phyloP scores from a whole-genome alignment of 2,797 vertebrate genomes.

The Esox masquinongy region DNA sequence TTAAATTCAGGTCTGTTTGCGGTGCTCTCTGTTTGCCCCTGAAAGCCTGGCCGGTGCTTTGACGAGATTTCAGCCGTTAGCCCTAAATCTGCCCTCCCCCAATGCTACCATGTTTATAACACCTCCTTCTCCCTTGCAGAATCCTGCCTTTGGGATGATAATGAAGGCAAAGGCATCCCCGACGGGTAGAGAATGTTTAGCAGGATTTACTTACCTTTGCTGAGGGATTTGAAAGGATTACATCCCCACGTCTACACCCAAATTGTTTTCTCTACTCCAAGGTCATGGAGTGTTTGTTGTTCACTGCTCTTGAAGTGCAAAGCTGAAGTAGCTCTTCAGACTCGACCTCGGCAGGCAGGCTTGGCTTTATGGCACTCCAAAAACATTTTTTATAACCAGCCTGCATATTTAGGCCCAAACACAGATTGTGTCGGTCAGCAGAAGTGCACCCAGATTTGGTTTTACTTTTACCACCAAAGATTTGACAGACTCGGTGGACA shows the following conservation, averaged over 20 bases:
- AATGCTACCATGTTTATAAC: neutral
- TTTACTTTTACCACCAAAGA: conserved; percentile 32
- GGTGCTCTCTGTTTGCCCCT: neutral
- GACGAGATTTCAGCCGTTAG: neutral
- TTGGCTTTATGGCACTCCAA: neutral
- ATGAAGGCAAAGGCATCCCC: conserved; percentile 28
- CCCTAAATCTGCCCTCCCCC: neutral
- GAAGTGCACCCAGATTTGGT: conserved; percentile 14
- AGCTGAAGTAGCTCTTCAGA: conserved; percentile 1
- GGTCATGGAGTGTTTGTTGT: conserved; percentile 15
- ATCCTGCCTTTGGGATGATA: conserved; percentile 19
- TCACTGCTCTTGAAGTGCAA: neutral
- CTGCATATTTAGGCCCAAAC: neutral
- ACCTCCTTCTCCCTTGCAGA: conserved; percentile 1
- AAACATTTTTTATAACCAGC: neutral
- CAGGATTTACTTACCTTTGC: conserved; percentile 40
- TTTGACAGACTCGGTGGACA: conserved; percentile 8
- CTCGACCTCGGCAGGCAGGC: neutral
- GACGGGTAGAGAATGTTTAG: conserved; percentile 24
- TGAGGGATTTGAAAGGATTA: conserved; percentile 44
- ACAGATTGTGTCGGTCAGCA: conserved; percentile 18
- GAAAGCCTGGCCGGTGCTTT: conserved; percentile 2
- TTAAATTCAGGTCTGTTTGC: conserved; percentile 3
- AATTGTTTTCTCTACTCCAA: conserved; percentile 20
- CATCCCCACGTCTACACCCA: conserved; percentile 27